Evolutionary conservation across 2,888 invertebrate species (phyloP).

Genomic region (Mantis religiosa): DNA sequence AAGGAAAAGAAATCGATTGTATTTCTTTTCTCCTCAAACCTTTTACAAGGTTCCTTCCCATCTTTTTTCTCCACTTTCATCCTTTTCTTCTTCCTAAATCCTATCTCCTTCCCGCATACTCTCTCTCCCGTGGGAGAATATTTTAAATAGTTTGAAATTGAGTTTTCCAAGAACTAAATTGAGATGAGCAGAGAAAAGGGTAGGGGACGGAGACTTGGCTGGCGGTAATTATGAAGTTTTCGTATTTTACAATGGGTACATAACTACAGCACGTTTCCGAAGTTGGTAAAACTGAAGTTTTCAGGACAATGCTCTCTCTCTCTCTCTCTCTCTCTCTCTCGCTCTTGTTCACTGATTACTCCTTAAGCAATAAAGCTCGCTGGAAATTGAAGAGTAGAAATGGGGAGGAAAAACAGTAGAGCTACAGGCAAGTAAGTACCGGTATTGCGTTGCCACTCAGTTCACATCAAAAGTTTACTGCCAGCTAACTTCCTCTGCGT

Average conservation of each 20-base stretch:
- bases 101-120: neutral
- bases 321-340: neutral
- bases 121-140: slow-evolving; percentile 7
- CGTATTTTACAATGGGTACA: slow-evolving; percentile 4
- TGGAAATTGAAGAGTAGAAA: neutral
- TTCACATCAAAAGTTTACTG: neutral
- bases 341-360: neutral
- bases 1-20: neutral
- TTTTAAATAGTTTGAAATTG: slow-evolving; percentile 18
- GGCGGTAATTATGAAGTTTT: slow-evolving; percentile 15
- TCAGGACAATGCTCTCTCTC: neutral
- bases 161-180: slow-evolving; percentile 15
- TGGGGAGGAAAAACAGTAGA: neutral
- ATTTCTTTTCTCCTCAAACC: neutral
- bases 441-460: neutral
- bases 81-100: neutral
- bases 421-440: neutral
- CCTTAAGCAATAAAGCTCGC: neutral
- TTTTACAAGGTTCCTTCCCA: neutral
- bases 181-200: neutral
- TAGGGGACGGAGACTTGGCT: neutral
- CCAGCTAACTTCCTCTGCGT: too few relatives aligned
- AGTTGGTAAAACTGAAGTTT: neutral
- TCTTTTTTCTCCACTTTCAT: neutral
- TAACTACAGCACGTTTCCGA: neutral